These are phyloP conservation scores for Ranitomeya variabilis DNA, from an alignment of 2,113 vertebrate genomes.

Conservation along the genomic window DNA sequence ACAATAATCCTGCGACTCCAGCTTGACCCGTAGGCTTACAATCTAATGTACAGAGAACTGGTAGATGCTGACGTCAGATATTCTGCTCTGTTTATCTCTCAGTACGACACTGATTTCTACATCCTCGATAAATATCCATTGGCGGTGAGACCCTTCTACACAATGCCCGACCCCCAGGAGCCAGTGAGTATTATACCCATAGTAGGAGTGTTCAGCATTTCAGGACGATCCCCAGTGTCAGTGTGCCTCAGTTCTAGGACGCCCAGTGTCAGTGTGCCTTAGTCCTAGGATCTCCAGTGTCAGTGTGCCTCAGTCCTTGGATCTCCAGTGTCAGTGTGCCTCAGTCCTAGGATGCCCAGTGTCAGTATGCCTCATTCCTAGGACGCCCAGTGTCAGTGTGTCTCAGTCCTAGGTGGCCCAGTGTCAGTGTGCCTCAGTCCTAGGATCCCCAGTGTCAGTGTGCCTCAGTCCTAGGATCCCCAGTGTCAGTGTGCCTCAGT, in stretches of 20 bases:
- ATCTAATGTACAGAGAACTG: not conserved
- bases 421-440: too few species aligned
- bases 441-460: too few species aligned
- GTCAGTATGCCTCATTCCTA: too few species aligned
- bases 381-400: too few species aligned
- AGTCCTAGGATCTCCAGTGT: not conserved
- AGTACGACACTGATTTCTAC: conserved; percentile 99
- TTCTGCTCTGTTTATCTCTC: conserved; percentile 58
- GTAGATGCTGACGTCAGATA: not conserved
- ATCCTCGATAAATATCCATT: conserved; percentile 98
- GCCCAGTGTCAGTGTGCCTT: not conserved
- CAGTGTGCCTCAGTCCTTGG: too few species aligned
- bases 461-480: too few species aligned
- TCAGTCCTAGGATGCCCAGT: too few species aligned
- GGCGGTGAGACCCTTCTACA: conserved; percentile 97
- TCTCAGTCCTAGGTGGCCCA: too few species aligned
- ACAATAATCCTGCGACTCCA: not conserved
- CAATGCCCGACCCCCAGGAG: conserved; percentile 93
- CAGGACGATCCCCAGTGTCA: not conserved
- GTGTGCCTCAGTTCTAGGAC: not conserved
- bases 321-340: too few species aligned
- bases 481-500: too few species aligned
- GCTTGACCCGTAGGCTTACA: not conserved
- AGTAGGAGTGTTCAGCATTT: not conserved
- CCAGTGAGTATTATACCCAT: conserved; percentile 76